Conservation (phyloP, 2,888 invertebrate genomes). For the Leptinotarsa tumamoca region DNA sequence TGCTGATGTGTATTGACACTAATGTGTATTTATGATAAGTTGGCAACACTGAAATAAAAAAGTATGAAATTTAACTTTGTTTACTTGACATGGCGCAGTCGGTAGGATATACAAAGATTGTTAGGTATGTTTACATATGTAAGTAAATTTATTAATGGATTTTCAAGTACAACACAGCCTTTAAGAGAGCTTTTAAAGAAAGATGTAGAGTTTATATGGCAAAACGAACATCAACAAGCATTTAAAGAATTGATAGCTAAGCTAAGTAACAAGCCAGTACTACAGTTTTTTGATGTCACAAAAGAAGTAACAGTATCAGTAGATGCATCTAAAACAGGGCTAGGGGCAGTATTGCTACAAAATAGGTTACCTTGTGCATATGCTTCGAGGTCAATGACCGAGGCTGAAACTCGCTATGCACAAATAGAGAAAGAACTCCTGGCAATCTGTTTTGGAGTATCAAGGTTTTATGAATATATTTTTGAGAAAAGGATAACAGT, state of each 20-base stretch:
- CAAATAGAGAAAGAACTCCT: too few species aligned
- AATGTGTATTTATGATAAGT: too few species aligned
- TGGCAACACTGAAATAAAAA: too few species aligned
- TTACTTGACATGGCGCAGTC: too few species aligned
- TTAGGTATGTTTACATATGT: conserved; percentile 51
- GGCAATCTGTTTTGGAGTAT: too few species aligned
- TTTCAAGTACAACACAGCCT: conserved; percentile 45
- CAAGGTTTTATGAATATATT: too few species aligned
- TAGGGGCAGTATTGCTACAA: conserved; percentile 43
- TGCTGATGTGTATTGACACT: too few species aligned
- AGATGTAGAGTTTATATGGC: conserved; percentile 32
- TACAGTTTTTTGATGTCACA: conserved; percentile 46
- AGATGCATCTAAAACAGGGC: conserved; percentile 50
- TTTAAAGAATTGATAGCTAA: conserved; percentile 36
- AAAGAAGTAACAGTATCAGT: conserved; percentile 45
- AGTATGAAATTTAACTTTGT: too few species aligned
- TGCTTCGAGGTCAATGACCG: too few species aligned
- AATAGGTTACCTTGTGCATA: too few species aligned
- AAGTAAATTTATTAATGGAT: conserved; percentile 51
- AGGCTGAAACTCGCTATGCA: too few species aligned
- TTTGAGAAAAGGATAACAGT: too few species aligned
- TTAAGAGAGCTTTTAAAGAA: conserved; percentile 49
- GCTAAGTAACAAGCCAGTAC: conserved; percentile 33
- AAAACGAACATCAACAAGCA: neutral
- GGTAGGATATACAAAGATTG: conserved; percentile 41